Percentiles rank a stretch among this genome's conserved stretches.
These are phyloP conservation scores for Phaenicophaeus curvirostris DNA, from an alignment of 2,797 vertebrate genomes.

Conservation along the genomic window DNA sequence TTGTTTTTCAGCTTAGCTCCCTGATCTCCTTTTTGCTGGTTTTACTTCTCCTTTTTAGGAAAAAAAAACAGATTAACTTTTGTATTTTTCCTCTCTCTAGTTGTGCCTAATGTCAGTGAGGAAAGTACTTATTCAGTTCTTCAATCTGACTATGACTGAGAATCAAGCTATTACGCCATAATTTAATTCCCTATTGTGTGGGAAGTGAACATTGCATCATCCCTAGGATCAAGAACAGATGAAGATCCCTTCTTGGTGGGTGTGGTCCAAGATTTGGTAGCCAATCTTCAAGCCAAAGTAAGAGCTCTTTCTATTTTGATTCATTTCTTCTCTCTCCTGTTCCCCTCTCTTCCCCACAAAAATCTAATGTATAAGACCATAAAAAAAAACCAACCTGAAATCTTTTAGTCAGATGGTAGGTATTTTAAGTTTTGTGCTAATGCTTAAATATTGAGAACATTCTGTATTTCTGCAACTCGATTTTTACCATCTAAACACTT, in stretches of 20 bases:
- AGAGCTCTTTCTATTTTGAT: neutral
- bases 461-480: neutral
- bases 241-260: neutral
- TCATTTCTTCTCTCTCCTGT: neutral
- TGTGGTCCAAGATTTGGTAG: neutral
- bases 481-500: neutral
- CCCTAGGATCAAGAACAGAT: neutral
- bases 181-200: conserved; percentile 9
- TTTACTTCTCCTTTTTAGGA: conserved; percentile 49
- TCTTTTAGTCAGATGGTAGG: neutral
- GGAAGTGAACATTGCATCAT: conserved; percentile 31
- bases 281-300: neutral
- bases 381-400: neutral
- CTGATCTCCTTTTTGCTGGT: conserved; percentile 29
- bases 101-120: neutral
- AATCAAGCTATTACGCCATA: neutral
- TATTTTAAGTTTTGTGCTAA: neutral
- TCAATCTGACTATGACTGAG: neutral
- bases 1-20: conserved; percentile 24
- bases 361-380: neutral
- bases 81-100: neutral
- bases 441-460: neutral
- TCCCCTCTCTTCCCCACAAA: neutral
- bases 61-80: neutral
- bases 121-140: neutral